Conservation (phyloP, 2,888 invertebrate genomes). For the Buathra laborator region DNA sequence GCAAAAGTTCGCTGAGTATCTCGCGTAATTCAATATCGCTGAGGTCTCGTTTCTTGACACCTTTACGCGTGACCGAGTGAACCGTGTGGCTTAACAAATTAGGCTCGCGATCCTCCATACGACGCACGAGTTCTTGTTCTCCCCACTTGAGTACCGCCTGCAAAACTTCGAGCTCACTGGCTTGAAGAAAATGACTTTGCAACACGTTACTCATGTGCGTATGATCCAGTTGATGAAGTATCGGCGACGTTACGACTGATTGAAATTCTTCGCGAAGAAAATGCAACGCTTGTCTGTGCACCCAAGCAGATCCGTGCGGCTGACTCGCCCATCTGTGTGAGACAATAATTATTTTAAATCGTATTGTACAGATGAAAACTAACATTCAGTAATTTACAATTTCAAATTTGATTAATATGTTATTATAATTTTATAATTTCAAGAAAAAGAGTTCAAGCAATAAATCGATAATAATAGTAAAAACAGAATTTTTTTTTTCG, state of each 20-base stretch:
- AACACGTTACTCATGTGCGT: slow-evolving; percentile 91
- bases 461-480: too few species aligned
- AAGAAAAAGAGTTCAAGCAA: too few species aligned
- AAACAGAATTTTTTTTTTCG: too few species aligned
- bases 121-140: slow-evolving; percentile 92
- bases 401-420: too few species aligned
- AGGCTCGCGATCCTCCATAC: slow-evolving; percentile 96
- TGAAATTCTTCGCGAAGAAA: slow-evolving; percentile 97
- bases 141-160: slow-evolving; percentile 96
- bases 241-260: slow-evolving; percentile 90
- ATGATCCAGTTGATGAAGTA: slow-evolving; percentile 92
- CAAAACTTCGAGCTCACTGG: slow-evolving; percentile 95
- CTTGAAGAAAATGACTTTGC: slow-evolving; percentile 92
- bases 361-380: too few species aligned
- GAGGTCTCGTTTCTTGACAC: slow-evolving; percentile 92
- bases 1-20: slow-evolving; percentile 93
- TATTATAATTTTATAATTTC: too few species aligned
- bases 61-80: slow-evolving; percentile 95
- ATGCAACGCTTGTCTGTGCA: slow-evolving; percentile 95
- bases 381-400: too few species aligned
- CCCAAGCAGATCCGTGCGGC: slow-evolving; percentile 97
- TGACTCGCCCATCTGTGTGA: slow-evolving; percentile 91
- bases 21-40: slow-evolving; percentile 95
- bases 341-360: slow-evolving; percentile 18
- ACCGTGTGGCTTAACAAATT: slow-evolving; percentile 96